Evolutionary conservation across 2,888 invertebrate species (phyloP).

Genomic region (Caenorhabditis angaria): DNA sequence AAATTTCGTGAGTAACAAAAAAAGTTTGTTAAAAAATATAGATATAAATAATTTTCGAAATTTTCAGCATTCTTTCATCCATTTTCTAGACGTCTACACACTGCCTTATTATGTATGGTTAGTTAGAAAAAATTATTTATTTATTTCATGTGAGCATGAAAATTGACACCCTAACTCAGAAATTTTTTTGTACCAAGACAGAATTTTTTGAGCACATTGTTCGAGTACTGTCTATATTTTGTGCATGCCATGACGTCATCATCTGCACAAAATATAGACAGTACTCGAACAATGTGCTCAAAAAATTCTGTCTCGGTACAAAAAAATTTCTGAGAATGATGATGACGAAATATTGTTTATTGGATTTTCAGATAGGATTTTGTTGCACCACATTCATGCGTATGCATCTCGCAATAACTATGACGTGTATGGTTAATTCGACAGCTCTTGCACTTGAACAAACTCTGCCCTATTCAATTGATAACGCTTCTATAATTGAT

Average conservation of each 20-base stretch:
- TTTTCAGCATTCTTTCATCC: conserved; percentile 55
- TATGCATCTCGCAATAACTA: conserved; percentile 53
- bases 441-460: conserved; percentile 46
- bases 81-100: conserved; percentile 47
- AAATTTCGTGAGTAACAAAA: conserved; percentile 3
- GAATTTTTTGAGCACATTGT: too few relatives aligned
- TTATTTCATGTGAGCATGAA: neutral
- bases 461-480: neutral
- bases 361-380: conserved; percentile 43
- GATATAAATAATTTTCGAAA: neutral
- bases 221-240: too few relatives aligned
- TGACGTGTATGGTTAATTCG: conserved; percentile 59
- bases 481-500: conserved; percentile 17
- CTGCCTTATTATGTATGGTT: conserved; percentile 45
- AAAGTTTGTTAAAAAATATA: neutral
- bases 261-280: too few relatives aligned
- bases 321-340: too few relatives aligned
- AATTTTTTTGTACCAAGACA: too few relatives aligned
- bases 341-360: too few relatives aligned
- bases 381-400: conserved; percentile 53
- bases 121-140: conserved; percentile 11
- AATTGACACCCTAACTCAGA: too few relatives aligned
- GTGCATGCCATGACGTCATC: too few relatives aligned
- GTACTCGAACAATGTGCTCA: too few relatives aligned
- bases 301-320: too few relatives aligned